Conservation (phyloP, 2,113 vertebrate genomes). For the Pseudopipra pipra region DNA sequence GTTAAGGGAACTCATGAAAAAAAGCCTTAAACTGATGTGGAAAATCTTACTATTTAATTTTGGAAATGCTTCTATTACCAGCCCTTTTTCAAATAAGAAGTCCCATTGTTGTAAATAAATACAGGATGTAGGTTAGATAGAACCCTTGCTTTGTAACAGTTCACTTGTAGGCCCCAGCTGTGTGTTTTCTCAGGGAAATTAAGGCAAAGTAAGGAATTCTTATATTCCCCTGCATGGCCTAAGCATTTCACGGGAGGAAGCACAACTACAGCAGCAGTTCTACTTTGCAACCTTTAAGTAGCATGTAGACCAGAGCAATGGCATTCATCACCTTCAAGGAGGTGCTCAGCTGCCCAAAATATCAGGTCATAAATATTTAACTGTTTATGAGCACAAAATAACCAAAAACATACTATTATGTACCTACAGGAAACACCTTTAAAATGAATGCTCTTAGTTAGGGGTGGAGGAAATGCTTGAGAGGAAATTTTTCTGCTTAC, state of each 20-base stretch:
- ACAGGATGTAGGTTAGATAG: not conserved
- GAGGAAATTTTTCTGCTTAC: not conserved
- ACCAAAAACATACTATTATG: not conserved
- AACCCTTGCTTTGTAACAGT: not conserved
- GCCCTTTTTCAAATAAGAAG: not conserved
- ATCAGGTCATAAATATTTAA: conserved; percentile 7
- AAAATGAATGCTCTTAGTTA: not conserved
- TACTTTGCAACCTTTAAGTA: not conserved
- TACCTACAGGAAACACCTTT: not conserved
- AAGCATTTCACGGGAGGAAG: not conserved
- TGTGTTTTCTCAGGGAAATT: not conserved
- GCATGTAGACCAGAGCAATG: not conserved
- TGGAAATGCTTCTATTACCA: not conserved
- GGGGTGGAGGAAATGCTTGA: not conserved
- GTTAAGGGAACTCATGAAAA: not conserved
- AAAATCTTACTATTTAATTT: conserved; percentile 13
- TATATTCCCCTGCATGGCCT: not conserved
- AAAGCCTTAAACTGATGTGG: not conserved
- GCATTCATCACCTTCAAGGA: not conserved
- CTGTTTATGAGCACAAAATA: not conserved
- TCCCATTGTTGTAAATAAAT: conserved; percentile 10
- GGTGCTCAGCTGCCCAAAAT: not conserved
- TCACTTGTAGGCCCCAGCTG: not conserved
- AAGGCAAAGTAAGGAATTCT: not conserved
- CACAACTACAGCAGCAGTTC: not conserved